Conservation (phyloP, 1,140 invertebrate genomes). For the Pogonognathellus flavescens region DNA sequence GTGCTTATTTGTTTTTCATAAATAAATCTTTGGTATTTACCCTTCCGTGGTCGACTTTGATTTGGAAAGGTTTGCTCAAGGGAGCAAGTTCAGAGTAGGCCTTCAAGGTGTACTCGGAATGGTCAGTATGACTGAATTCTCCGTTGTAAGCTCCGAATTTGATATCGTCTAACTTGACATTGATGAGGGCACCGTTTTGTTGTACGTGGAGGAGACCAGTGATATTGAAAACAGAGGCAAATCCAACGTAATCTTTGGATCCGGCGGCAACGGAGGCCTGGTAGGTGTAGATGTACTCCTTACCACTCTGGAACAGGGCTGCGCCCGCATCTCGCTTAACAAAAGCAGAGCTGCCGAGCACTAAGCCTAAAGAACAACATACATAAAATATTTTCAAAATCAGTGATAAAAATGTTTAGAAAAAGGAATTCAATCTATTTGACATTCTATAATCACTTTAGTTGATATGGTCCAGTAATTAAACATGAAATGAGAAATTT, state of each 20-base stretch:
- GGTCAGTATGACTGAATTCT: slow-evolving; percentile 23
- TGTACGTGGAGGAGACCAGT: slow-evolving; percentile 60
- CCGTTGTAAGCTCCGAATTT: slow-evolving; percentile 64
- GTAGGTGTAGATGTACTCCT: slow-evolving; percentile 64
- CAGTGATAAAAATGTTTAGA: too few species aligned
- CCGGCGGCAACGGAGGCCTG: slow-evolving; percentile 55
- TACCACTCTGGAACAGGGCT: slow-evolving; percentile 59
- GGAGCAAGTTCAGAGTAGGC: slow-evolving; percentile 60
- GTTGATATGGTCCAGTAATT: too few species aligned
- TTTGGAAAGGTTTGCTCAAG: slow-evolving; percentile 61
- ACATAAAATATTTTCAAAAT: too few species aligned
- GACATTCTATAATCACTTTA: too few species aligned
- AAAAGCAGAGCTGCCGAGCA: slow-evolving; percentile 58
- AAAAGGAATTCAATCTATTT: slow-evolving; percentile 19
- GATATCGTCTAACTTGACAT: slow-evolving; percentile 58
- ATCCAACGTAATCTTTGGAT: slow-evolving; percentile 62
- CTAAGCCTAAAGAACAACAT: slow-evolving; percentile 57
- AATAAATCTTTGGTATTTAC: too few species aligned
- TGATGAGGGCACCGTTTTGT: slow-evolving; percentile 37
- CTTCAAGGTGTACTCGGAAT: slow-evolving; percentile 43
- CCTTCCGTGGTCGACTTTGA: slow-evolving; percentile 58
- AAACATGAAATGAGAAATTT: too few species aligned
- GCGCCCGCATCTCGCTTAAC: slow-evolving; percentile 61
- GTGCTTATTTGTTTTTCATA: too few species aligned
- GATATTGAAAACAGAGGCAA: slow-evolving; percentile 62